Percentiles rank a stretch among this genome's conserved stretches.
These are phyloP conservation scores for Patella pellucida DNA, from an alignment of 2,888 invertebrate genomes.

Conservation along the genomic window DNA sequence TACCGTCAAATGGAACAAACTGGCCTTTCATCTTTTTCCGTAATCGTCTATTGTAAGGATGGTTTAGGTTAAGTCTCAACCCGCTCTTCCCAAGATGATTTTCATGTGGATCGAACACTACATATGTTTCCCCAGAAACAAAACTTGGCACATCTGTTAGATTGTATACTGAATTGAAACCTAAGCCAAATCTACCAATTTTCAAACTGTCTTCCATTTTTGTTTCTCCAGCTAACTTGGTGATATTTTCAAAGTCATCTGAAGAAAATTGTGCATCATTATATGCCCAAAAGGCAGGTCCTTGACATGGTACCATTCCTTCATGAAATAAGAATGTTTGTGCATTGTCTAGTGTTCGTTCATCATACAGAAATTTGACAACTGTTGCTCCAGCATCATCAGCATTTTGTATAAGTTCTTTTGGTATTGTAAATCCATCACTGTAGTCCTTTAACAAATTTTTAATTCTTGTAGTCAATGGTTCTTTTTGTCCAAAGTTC, in stretches of 20 bases:
- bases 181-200: conserved; percentile 66
- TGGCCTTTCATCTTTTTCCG: neutral
- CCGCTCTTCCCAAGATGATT: conserved; percentile 52
- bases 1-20: neutral
- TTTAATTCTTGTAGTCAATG: conserved; percentile 53
- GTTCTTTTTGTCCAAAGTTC: conserved; percentile 57
- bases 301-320: conserved; percentile 62
- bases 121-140: conserved; percentile 56
- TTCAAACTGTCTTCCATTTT: conserved; percentile 58
- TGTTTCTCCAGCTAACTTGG: conserved; percentile 62
- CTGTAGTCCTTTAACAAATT: conserved; percentile 55
- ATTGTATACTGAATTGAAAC: conserved; percentile 67
- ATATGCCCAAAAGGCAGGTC: conserved; percentile 67
- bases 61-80: conserved; percentile 38
- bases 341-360: conserved; percentile 50
- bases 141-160: conserved; percentile 67
- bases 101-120: conserved; percentile 67
- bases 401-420: conserved; percentile 5
- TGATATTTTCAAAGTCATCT: conserved; percentile 64
- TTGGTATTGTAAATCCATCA: conserved; percentile 61
- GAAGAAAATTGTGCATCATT: conserved; percentile 64
- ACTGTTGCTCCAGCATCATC: conserved; percentile 37
- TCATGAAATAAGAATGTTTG: conserved; percentile 52
- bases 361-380: conserved; percentile 58
- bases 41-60: neutral